These are phyloP conservation scores for Hystrix brachyura DNA, from an alignment of 2,113 vertebrate genomes.

Conservation along the genomic window DNA sequence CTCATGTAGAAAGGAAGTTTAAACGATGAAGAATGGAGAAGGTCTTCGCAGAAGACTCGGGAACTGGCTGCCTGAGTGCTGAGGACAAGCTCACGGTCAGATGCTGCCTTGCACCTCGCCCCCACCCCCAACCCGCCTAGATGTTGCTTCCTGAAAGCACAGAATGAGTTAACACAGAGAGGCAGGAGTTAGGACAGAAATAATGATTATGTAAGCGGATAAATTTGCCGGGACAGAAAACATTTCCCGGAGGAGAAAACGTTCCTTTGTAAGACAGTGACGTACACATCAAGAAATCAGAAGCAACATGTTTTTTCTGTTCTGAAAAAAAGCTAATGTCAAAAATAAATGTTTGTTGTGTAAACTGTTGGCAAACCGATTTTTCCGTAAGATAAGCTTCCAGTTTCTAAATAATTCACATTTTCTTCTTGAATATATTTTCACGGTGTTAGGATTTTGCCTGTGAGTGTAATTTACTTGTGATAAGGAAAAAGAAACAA, in stretches of 20 bases:
- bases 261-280: slow-evolving; percentile 23
- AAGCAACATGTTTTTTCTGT: slow-evolving; percentile 49
- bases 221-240: slow-evolving; percentile 1
- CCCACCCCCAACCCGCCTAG: background rate
- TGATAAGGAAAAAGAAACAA: slow-evolving; percentile 67
- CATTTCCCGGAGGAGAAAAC: background rate
- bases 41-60: background rate
- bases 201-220: background rate
- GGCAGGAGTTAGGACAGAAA: background rate
- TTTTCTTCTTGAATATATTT: slow-evolving; percentile 63
- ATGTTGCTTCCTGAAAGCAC: background rate
- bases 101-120: background rate
- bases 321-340: slow-evolving; percentile 67
- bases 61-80: background rate
- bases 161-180: background rate
- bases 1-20: background rate
- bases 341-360: slow-evolving; percentile 58
- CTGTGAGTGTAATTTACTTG: slow-evolving; percentile 70
- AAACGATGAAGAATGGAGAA: background rate
- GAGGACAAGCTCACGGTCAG: background rate
- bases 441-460: slow-evolving; percentile 61
- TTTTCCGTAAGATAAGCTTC: slow-evolving; percentile 64
- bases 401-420: slow-evolving; percentile 31
- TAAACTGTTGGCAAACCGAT: slow-evolving; percentile 61
- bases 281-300: background rate